Conservation (phyloP, 2,888 invertebrate genomes). For the Harpalus rufipes region DNA sequence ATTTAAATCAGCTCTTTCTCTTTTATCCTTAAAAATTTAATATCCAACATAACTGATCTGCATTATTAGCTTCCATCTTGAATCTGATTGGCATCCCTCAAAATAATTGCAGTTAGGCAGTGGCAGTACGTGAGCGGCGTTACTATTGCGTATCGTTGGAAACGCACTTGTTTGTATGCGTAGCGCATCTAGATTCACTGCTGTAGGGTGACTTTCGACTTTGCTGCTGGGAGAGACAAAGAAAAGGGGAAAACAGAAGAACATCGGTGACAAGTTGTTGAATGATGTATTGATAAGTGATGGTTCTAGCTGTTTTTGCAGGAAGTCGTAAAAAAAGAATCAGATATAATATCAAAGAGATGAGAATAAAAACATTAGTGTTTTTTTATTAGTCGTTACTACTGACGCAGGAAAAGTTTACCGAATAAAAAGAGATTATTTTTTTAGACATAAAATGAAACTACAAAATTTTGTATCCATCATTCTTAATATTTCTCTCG, state of each 20-base stretch:
- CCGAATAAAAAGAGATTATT: no score
- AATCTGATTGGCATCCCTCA: neutral
- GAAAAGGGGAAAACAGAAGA: neutral
- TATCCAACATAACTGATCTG: constrained; percentile 13
- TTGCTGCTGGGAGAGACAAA: neutral
- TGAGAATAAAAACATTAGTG: neutral
- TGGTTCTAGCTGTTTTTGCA: neutral
- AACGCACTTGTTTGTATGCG: neutral
- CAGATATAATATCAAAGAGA: neutral
- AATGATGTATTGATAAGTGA: constrained; percentile 8
- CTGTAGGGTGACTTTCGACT: neutral
- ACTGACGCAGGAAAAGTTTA: no score
- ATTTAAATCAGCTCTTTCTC: no score
- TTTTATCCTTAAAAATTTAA: neutral
- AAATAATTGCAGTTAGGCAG: neutral
- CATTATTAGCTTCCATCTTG: constrained; percentile 9
- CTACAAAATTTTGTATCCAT: no score
- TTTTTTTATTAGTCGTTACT: neutral
- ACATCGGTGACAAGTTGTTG: constrained; percentile 14
- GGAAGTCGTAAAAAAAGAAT: constrained; percentile 1
- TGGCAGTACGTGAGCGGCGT: neutral
- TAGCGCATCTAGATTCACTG: neutral
- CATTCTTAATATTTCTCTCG: no score
- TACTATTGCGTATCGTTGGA: neutral
- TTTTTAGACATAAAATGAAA: no score